phyloP scores from a whole-genome alignment of 2,888 invertebrate species.

The Nomada ruficornis region DNA sequence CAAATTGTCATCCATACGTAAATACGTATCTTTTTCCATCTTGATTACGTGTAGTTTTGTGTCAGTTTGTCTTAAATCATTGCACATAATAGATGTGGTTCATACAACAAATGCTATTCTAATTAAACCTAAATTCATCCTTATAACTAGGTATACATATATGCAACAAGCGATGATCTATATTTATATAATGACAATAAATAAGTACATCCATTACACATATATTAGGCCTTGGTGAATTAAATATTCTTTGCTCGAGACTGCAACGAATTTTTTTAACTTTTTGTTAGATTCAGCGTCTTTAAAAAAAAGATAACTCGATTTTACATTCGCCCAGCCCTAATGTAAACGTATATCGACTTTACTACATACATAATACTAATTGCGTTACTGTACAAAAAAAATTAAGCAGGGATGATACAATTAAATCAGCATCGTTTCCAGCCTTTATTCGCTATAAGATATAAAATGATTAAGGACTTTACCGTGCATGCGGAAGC shows the following conservation, averaged over 20 bases:
- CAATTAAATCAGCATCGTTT: slow-evolving; percentile 5
- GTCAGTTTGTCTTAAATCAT: not conserved
- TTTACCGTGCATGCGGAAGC: slow-evolving; percentile 42
- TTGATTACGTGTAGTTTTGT: not conserved
- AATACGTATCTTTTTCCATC: not conserved
- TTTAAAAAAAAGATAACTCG: not conserved
- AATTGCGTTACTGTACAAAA: slow-evolving; percentile 6
- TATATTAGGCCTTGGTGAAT: slow-evolving; percentile 59
- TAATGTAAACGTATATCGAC: slow-evolving; percentile 31
- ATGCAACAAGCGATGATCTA: slow-evolving; percentile 19
- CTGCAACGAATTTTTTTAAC: not conserved
- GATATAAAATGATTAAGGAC: slow-evolving; percentile 8
- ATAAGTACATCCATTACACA: slow-evolving; percentile 21
- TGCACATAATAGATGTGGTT: not conserved
- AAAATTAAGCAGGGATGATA: slow-evolving; percentile 21
- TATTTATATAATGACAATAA: slow-evolving; percentile 10
- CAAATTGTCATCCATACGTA: slow-evolving; percentile 21
- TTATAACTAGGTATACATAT: slow-evolving; percentile 33
- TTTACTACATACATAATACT: slow-evolving; percentile 2
- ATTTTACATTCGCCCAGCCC: slow-evolving; percentile 55
- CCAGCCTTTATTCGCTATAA: slow-evolving; percentile 16
- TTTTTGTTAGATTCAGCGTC: not conserved
- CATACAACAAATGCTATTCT: slow-evolving; percentile 3
- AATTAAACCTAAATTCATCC: slow-evolving; percentile 7
- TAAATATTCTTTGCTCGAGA: not conserved